Base-by-base conservation (phyloP, 35 echinoderm and acorn worm species). In the Stichopus chloronotus region DNA sequence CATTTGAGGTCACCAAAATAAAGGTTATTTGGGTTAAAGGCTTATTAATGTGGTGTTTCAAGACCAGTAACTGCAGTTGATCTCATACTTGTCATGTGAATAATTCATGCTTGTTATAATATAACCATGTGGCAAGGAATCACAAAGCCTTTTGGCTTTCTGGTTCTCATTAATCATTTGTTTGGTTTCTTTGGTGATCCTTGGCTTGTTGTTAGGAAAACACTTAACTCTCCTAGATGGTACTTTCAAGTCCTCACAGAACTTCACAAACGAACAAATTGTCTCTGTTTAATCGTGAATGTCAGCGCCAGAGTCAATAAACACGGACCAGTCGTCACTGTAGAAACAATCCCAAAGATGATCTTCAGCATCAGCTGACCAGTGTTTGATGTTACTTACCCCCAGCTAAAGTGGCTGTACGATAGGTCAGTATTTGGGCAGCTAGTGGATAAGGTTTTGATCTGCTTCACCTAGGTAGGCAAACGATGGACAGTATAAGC, bases 121-220 rank as follows among this genome's bases (percentile, higher is more conserved):
- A n/a, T n/a, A n/a, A n/a, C n/a, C n/a, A n/a, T n/a, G n/a, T n/a
- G n/a, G n/a, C n/a, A n/a, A n/a, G n/a, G n/a, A n/a, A n/a, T n/a
- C n/a, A n/a, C n/a, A n/a, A n/a, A n/a, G n/a, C n/a, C n/a, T n/a
- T n/a, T n/a, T n/a, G n/a, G n/a, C n/a, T n/a, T n/a, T n/a, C n/a
- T n/a, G n/a, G n/a, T n/a, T 89, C 13, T 63, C 61, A 89, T 89
- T 89, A 25, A 89, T 89, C 23, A 89, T 89, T 63, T 89, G 20
- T 89, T 89, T 89, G 54, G 91, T 78, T 63, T 92, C 94, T 84
- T 82, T 94, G 19, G 53, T 94, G 16, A 95, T 21, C 94, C 94
- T 83, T 13, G 91, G 91, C 85, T 95, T 95, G 13, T 91, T 88
- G 77, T 93, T 95, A 54, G 94, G 79, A 69, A 78, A 93, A 25